Base-by-base conservation (phyloP, 1,140 invertebrate species). In the Stenopsyche tienmushanensis region DNA sequence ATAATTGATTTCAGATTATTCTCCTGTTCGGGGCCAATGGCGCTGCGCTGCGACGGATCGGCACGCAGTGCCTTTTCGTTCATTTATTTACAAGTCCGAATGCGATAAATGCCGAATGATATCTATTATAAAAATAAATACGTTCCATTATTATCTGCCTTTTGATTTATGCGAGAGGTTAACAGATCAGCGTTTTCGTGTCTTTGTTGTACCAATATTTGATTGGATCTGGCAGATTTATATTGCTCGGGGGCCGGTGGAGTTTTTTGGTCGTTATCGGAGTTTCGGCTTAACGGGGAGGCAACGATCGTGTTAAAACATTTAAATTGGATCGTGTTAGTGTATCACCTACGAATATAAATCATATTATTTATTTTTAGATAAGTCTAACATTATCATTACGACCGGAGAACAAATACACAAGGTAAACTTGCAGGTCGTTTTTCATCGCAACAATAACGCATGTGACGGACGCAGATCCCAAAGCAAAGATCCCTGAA, bases 1-100 rank as follows among this genome's bases (percentile, higher is more conserved):
- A 70, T 70, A 70, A 70, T 70, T 70, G 69, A 70, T 70, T 70
- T 67, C 50, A 70, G 69, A 67, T 70, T 67, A 66, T 41, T 64
- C 49, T 52, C 39, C 29, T 62, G 21, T 23, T 25, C 25, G 41
- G 13, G 5, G 45, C 45, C 45, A 15, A 15, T 17, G 45, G 5
- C 15, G 13, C 7, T 34, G 41, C 21, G 18, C 20, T 21, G 18
- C 15, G 29, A 17, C 29, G 52, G 5, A 54, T 39, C 54, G 44
- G 17, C 57, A 45, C 34, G 41, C 55, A 41, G 20, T 23, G 41
- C 39, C 42, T 58, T 42, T 39, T 23, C 34, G 20, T 58, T 20
- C 20, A 62, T 62, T 57, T 57, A 57, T 57, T 41, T 57, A 57
- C 39, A 41, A n/a, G 54, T 29, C 18, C 10, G 9, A 21, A 21